Conservation (phyloP, 2,113 vertebrate species). For the Sphyrna mokarran region DNA sequence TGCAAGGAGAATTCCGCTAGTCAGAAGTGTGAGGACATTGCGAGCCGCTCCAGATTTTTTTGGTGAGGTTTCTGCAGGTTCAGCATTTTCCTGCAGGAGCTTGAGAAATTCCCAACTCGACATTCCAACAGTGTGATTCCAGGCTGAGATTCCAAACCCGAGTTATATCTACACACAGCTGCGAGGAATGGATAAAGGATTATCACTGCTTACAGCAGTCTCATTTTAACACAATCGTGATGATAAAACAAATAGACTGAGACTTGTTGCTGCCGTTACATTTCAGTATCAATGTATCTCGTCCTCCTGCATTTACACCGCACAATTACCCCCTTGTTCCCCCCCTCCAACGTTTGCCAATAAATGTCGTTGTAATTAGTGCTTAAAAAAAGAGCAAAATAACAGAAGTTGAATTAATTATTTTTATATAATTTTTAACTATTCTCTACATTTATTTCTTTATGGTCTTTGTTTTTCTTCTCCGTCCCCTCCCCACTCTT, state of each 20-base stretch:
- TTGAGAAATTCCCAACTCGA: not conserved
- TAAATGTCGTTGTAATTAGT: not conserved
- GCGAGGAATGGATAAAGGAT: not conserved
- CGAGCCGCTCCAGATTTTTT: not conserved
- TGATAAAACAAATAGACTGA: not conserved
- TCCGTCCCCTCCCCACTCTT: too few species aligned
- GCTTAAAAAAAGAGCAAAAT: too few species aligned
- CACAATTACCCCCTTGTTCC: too few species aligned
- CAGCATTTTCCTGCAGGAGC: not conserved
- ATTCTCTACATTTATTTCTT: too few species aligned
- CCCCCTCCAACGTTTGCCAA: not conserved
- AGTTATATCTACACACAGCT: not conserved
- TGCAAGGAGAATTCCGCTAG: not conserved
- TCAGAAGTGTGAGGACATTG: not conserved
- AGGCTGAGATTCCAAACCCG: not conserved
- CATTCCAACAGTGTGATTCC: not conserved
- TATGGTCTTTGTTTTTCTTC: too few species aligned
- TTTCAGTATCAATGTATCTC: not conserved
- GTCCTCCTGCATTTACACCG: too few species aligned
- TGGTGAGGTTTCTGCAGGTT: not conserved
- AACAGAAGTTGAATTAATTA: too few species aligned
- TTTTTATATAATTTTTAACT: too few species aligned
- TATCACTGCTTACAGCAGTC: not conserved
- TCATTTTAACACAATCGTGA: not conserved
- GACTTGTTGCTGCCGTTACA: not conserved